These are phyloP conservation scores for Sesia apiformis DNA, from an alignment of 2,888 invertebrate species.

Conservation along the genomic window DNA sequence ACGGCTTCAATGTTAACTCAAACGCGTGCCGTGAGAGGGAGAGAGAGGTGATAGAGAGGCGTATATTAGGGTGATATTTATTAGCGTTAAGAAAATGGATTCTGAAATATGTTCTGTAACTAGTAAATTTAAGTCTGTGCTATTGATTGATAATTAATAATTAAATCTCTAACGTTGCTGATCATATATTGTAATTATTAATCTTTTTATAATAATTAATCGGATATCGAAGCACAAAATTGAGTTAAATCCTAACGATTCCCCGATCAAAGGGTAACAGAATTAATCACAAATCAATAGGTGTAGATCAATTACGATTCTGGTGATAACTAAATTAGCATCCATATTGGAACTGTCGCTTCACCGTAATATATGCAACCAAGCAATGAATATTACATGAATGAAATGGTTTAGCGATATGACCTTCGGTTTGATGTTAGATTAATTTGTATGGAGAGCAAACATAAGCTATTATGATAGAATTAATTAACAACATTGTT, in stretches of 20 bases:
- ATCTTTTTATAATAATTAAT: no score
- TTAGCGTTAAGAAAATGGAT: no score
- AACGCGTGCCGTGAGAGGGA: no score
- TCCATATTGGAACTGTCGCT: conserved; percentile 21
- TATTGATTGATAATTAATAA: no score
- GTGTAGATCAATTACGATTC: background rate
- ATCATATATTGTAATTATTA: no score
- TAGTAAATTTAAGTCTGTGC: no score
- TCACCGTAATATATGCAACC: conserved; percentile 23
- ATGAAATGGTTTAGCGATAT: conserved; percentile 1
- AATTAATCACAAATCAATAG: background rate
- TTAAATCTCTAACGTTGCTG: no score
- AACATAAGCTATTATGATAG: background rate
- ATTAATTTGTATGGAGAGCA: background rate
- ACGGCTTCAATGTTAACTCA: no score
- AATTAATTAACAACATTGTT: background rate
- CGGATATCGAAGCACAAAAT: no score
- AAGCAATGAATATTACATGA: conserved; percentile 23
- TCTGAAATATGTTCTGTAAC: no score
- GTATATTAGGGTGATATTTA: no score
- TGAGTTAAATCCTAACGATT: background rate
- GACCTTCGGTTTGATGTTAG: conserved; percentile 6
- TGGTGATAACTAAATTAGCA: conserved; percentile 21
- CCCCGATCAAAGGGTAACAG: background rate
- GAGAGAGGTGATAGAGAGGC: no score